Conservation (phyloP, 2,888 invertebrate species). For the Leptopterna dolabrata region DNA sequence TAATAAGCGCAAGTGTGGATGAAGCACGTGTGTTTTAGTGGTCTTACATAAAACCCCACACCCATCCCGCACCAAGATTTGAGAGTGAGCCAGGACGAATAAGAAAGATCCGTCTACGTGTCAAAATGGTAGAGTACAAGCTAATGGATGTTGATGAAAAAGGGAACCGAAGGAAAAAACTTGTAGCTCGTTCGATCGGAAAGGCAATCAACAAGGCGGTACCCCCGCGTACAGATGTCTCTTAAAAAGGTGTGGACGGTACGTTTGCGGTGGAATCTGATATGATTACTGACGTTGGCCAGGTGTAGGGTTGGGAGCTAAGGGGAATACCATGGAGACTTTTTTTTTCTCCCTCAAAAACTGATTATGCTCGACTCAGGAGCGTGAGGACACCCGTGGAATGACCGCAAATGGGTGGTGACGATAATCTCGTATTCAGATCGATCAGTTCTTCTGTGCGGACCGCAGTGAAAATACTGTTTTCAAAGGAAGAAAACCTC, state of each 20-base stretch:
- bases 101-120: neutral
- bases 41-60: neutral
- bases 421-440: neutral
- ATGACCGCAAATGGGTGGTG: neutral
- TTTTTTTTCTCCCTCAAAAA: neutral
- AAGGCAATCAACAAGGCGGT: neutral
- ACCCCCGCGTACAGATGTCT: neutral
- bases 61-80: neutral
- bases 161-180: neutral
- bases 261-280: neutral
- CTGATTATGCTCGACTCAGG: neutral
- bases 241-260: neutral
- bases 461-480: neutral
- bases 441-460: neutral
- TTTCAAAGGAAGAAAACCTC: neutral
- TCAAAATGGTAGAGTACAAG: neutral
- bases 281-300: neutral
- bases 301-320: neutral
- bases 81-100: neutral
- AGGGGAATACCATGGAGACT: neutral
- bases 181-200: neutral
- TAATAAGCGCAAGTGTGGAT: neutral
- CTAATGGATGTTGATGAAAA: neutral
- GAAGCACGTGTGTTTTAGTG: neutral
- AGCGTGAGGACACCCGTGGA: neutral